Base-by-base conservation (phyloP, 2,113 vertebrate genomes). In the Gracilinanus agilis region DNA sequence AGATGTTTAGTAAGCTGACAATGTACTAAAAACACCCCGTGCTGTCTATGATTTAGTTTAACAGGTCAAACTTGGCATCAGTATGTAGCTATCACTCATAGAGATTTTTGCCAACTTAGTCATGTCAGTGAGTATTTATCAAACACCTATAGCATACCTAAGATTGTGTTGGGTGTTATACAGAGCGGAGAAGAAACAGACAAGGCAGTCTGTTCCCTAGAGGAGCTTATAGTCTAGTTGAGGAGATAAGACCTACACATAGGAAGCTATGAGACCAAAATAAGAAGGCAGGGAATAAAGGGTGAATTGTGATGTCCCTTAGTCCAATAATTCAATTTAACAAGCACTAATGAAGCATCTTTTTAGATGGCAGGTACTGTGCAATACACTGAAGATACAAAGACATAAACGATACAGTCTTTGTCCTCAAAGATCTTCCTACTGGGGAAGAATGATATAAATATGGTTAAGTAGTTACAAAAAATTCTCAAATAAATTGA, bases 1-100 rank as follows among this genome's bases (percentile, higher is more conserved):
- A 93, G 53, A 24, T 61, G 21, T 88, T 89, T 90, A 97, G 93
- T 83, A 90, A 90, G 44, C 44, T 53, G 49, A 49, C 89, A 90
- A 53, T 53, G 49, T 90, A 25, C 44, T 90, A 27, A 90, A 90
- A 90, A 90, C 89, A 90, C 89, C 24, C 49, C 24, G 5, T 49
- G 89, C 24, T 49, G 89, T 90, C 44, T 44, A 49, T 53, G 89
- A 49, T 90, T 90, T 90, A 8, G 44, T 90, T 49, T 49, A 29
- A 90, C 89, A 90, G 44, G 27, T 44, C 27, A 27, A 24, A 90
- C 44, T 90, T 27, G 89, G 89, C 27, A 44, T 49, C 44, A 90
- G n/a, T 40, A n/a, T 19, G 40, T 40, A 83, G n/a, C 67, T 16
- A 83, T 83, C 16, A 40, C n/a, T 83, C 67, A 83, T 19, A 83